phyloP scores from a whole-genome alignment of 2,888 invertebrate species.

The Tethea ocularis region DNA sequence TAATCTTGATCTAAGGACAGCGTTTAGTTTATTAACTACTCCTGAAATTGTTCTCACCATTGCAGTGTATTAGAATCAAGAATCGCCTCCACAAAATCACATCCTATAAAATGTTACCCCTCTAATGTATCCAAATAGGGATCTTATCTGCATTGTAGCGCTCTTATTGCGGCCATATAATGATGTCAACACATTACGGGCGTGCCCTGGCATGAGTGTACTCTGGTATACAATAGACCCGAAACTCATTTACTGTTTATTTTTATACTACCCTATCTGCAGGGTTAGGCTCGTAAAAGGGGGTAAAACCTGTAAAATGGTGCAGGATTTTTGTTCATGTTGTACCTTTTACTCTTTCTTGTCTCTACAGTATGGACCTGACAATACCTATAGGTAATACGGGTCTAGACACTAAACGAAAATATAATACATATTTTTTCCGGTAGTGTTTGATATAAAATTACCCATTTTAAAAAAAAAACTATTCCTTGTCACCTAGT shows the following conservation, averaged over 20 bases:
- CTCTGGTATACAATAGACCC: slow-evolving; percentile 34
- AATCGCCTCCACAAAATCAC: slow-evolving; percentile 27
- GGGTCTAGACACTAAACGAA: no score
- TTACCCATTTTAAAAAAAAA: no score
- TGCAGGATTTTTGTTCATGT: neutral
- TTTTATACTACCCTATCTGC: slow-evolving; percentile 14
- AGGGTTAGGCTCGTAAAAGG: slow-evolving; percentile 8
- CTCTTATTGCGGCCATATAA: slow-evolving; percentile 67
- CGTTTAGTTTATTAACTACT: no score
- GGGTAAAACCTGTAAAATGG: neutral
- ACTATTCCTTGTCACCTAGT: no score
- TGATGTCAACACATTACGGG: slow-evolving; percentile 69
- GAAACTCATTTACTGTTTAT: slow-evolving; percentile 28
- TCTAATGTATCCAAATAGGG: slow-evolving; percentile 51
- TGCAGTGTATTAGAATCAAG: neutral
- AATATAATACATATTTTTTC: no score
- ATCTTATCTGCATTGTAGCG: slow-evolving; percentile 70
- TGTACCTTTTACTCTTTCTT: neutral
- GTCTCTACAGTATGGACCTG: neutral
- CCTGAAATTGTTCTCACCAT: no score
- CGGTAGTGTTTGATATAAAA: no score
- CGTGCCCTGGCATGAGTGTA: slow-evolving; percentile 36
- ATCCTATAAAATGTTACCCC: slow-evolving; percentile 49
- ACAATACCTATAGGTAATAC: neutral
- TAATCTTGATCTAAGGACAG: no score